Evolutionary conservation across 2,113 vertebrate genomes (phyloP).

Genomic region (Craseonycteris thonglongyai): DNA sequence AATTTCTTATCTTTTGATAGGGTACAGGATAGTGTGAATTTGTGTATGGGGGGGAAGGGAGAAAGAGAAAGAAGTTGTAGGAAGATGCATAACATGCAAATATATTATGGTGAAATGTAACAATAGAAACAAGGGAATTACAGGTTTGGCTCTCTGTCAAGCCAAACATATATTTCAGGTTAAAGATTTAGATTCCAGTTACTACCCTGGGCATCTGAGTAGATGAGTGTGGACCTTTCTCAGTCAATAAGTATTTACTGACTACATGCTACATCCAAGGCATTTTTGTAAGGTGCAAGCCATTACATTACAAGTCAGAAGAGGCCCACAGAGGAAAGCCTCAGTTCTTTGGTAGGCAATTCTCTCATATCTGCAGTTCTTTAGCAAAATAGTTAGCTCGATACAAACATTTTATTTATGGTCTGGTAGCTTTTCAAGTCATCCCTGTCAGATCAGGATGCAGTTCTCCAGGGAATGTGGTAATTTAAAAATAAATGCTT

Average conservation of each 20-base stretch:
- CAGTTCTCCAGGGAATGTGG: background rate
- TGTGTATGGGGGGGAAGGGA: background rate
- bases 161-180: background rate
- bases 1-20: background rate
- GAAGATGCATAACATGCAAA: background rate
- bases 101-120: background rate
- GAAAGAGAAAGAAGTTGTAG: background rate
- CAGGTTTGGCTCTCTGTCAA: constrained; percentile 8
- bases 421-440: constrained; percentile 30
- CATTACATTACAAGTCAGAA: background rate
- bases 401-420: background rate
- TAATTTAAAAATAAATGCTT: too few species aligned
- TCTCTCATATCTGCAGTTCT: background rate
- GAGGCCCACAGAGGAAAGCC: background rate
- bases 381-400: background rate
- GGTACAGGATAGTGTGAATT: background rate
- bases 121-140: background rate
- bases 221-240: background rate
- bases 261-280: background rate
- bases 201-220: background rate
- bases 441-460: background rate
- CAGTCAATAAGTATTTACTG: background rate
- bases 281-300: background rate
- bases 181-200: background rate
- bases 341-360: background rate